Base-by-base conservation (phyloP, 1,140 invertebrate genomes). In the Harpegnathos saltator region DNA sequence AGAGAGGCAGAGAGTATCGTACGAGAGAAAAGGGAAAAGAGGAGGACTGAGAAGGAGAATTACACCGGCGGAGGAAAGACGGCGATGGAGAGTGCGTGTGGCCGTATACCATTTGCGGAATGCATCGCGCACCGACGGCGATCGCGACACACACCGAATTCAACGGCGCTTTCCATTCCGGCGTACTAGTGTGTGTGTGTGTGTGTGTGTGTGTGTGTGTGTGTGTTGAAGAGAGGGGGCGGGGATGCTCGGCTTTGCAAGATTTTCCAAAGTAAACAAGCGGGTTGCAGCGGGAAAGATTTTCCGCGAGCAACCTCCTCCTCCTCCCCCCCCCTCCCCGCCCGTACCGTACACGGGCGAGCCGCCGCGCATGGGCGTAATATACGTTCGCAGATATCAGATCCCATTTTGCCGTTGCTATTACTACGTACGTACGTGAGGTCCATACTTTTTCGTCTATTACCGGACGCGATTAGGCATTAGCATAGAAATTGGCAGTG, bases 81-180 rank as follows among this genome's bases (percentile, higher is more conserved):
- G 66, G n/a, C n/a, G n/a, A n/a, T n/a, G n/a, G n/a, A n/a, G 5
- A 33, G 52, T 63, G 71, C 68, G 17, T 82, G 66, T 82, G 66
- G 14, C 58, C 12, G 29, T 33, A 63, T 65, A 69, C 66, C 73
- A 75, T 87, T 85, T 68, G 58, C 73, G 65, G 86, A 87, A 73
- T 85, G 72, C 15, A 74, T 3, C 24, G 82, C 62, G 33, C 22
- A 44, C 50, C 26, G 52, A 80, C 74, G 52, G 48, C 68, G 26
- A 85, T 58, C 61, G 58, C 66, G 61, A 72, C 80, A 62, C 38
- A 71, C 38, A 44, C 38, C 38, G 38, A 33, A 52, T n/a, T 62
- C 44, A 54, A 44, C 54, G 66, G 88, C n/a, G n/a, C 86, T 82
- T 89, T 75, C 71, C 74, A 44, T 44, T 44, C 80, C 52, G 85